Conservation (phyloP, 2,888 invertebrate genomes). For the Clunio marinus region DNA sequence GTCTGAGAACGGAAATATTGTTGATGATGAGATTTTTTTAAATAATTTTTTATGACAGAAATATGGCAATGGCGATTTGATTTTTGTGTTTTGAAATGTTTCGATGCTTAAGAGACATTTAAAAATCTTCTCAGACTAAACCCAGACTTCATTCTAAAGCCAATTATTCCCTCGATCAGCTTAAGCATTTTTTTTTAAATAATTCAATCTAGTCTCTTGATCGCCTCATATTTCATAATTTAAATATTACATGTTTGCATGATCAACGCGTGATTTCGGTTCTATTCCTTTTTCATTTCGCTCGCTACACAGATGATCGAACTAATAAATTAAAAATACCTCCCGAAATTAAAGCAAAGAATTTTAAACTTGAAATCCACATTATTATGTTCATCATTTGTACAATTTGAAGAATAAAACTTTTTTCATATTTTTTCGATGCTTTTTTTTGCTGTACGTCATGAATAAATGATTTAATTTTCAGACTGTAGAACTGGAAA, state of each 20-base stretch:
- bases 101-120: no score
- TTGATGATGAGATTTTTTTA: no score
- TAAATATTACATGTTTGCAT: slow-evolving; percentile 33
- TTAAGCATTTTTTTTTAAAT: no score
- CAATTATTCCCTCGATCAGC: no score
- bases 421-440: not conserved
- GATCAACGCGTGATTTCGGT: slow-evolving; percentile 35
- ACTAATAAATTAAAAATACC: slow-evolving; percentile 36
- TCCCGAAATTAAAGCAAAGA: slow-evolving; percentile 1
- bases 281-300: not conserved
- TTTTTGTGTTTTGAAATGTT: no score
- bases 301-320: slow-evolving; percentile 29
- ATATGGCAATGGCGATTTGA: no score
- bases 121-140: no score
- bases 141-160: no score
- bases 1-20: no score
- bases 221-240: slow-evolving; percentile 17
- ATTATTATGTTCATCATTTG: slow-evolving; percentile 34
- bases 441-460: not conserved
- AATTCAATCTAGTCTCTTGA: no score
- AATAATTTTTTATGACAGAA: no score
- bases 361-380: slow-evolving; percentile 22
- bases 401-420: slow-evolving; percentile 13
- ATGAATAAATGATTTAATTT: slow-evolving; percentile 37
- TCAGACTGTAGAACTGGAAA: slow-evolving; percentile 11